A percentile compares a stretch with the other conserved stretches of the same genome.
phyloP scores from a whole-genome alignment of 2,888 invertebrate species.

The Cloeon dipterum region DNA sequence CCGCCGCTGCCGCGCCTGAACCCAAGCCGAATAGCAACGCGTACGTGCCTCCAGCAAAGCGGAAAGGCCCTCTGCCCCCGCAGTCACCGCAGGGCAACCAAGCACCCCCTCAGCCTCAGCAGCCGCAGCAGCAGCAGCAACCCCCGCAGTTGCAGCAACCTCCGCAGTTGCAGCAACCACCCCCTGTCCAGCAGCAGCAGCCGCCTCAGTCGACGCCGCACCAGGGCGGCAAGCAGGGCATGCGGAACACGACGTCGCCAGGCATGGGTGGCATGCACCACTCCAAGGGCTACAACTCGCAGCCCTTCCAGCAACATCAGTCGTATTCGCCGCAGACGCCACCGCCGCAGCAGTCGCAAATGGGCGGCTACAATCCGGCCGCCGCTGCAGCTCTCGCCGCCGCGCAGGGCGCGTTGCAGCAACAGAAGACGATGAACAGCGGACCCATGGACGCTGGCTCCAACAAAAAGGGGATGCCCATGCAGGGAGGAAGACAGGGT shows the following conservation, averaged over 20 bases:
- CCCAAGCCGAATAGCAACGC: constrained; percentile 3
- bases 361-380: no score
- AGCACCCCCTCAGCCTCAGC: constrained; percentile 6
- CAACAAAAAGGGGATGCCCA: no score
- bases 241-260: background rate
- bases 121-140: constrained; percentile 6
- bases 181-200: constrained; percentile 6
- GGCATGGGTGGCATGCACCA: background rate
- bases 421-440: no score
- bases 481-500: no score
- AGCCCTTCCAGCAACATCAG: no score
- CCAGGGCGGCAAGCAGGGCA: constrained; percentile 8
- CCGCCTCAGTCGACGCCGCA: constrained; percentile 8
- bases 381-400: no score
- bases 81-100: constrained; percentile 9
- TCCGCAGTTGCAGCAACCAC: constrained; percentile 2
- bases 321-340: no score
- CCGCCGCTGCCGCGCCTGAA: constrained; percentile 7
- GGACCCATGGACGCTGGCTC: no score
- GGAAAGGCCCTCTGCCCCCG: constrained; percentile 25
- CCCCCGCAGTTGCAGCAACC: constrained; percentile 8
- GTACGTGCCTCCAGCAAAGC: constrained; percentile 56
- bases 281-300: no score
- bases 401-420: no score
- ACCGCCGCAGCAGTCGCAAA: no score